Evolutionary conservation across 2,888 invertebrate species (phyloP).

Genomic region (Orchestes rusci): DNA sequence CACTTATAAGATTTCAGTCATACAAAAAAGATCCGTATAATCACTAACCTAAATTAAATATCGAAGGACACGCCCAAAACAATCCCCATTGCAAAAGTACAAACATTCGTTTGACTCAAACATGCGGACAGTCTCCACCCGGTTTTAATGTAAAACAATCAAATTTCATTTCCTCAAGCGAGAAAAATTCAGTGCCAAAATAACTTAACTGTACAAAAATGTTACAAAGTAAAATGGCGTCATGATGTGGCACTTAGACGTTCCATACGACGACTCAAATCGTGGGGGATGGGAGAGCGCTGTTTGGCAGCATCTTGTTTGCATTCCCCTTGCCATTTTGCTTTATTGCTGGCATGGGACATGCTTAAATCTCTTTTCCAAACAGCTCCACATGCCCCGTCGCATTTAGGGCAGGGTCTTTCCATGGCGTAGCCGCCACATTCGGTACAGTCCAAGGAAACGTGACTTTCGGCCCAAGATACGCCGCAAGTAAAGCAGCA

Average conservation of each 20-base stretch:
- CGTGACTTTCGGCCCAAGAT: conserved; percentile 71
- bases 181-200: conserved; percentile 8
- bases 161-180: no score
- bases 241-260: conserved; percentile 48
- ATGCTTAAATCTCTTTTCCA: conserved; percentile 74
- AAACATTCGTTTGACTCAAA: no score
- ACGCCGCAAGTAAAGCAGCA: conserved; percentile 75
- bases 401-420: conserved; percentile 69
- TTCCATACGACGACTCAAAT: conserved; percentile 49
- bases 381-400: conserved; percentile 61
- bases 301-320: conserved; percentile 16
- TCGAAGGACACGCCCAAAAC: no score
- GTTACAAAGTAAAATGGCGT: conserved; percentile 44
- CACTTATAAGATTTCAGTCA: no score
- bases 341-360: conserved; percentile 65
- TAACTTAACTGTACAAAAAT: conserved; percentile 9
- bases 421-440: conserved; percentile 72
- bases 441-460: conserved; percentile 69
- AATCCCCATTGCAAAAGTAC: no score
- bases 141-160: no score
- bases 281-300: conserved; percentile 41
- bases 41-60: no score
- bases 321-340: conserved; percentile 66
- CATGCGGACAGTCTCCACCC: no score
- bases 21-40: no score